Base-by-base conservation (phyloP, 2,113 vertebrate species). In the Peromyscus leucopus region DNA sequence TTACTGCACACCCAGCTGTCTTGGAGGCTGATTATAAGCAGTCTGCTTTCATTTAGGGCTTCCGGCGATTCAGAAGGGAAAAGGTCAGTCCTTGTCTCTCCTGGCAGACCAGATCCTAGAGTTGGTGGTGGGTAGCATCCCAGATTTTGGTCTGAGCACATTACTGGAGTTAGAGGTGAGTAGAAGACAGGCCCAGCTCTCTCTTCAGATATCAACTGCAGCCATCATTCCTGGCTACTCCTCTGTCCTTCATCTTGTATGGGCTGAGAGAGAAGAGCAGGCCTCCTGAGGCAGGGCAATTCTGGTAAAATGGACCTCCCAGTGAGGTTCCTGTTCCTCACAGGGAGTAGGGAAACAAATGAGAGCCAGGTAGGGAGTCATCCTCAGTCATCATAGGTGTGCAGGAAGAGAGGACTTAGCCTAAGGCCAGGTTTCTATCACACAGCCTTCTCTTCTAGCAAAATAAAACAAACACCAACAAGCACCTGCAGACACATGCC, bases 41-140 rank as follows among this genome's bases (percentile, higher is more conserved):
- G 65, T 98, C 91, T 85, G 87, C 98, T 99, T 98, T 93, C 90
- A 98, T 98, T 95, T 97, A 99, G 99, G 99, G 99, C 95, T 99
- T 99, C 97, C 98, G 99, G 96, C 99, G 99, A 97, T 99, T 99
- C 97, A 99, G 99, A 99, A 99, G 99, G 97, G 99, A 99, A 98
- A 99, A 99, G 99, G 99, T 99, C 95, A 98, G 99, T 99, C 78
- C 91, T 80, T 92, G 33, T 88, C 26, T 28, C 92, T 55, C 85
- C n/a, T 59, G 63, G 63, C 48, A 51, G 48, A 51, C 48, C 48
- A 51, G 48, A 51, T 51, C 48, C 48, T 51, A 51, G 48, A 51
- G 48, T 51, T 51, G 48, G 48, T 51, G 48, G 48, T 51, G 7
- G 9, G 7, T 51, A 51, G 48, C 67, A 71, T 65, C 19, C 61